phyloP scores from a whole-genome alignment of 1,140 invertebrate species.

The Drosophila arawakana region DNA sequence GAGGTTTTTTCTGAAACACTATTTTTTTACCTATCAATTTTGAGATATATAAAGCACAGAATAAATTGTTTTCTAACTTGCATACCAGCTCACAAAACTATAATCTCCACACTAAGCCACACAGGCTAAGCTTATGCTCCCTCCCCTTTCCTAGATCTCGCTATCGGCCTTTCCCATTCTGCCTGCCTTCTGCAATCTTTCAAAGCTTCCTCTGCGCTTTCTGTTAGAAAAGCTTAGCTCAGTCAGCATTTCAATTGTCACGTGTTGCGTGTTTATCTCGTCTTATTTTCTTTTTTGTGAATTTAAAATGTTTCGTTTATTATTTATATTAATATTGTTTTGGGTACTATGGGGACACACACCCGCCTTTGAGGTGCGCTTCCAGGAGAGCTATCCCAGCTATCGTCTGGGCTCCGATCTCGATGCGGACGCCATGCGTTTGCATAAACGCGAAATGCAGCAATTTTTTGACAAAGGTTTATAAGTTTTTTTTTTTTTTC shows the following conservation, averaged over 20 bases:
- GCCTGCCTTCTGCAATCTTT: too few species aligned
- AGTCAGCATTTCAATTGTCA: background rate
- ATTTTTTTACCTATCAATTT: too few species aligned
- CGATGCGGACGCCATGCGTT: constrained; percentile 36
- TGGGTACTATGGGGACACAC: background rate
- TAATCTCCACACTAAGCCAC: too few species aligned
- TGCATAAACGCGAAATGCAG: constrained; percentile 62
- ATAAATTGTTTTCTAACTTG: too few species aligned
- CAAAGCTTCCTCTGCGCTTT: constrained; percentile 30
- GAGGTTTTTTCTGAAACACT: too few species aligned
- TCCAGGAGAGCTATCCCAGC: constrained; percentile 56
- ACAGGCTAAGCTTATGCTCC: too few species aligned
- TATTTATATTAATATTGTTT: constrained; percentile 51
- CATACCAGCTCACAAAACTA: too few species aligned
- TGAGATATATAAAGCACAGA: too few species aligned
- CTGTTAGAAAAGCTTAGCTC: constrained; percentile 32
- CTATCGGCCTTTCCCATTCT: background rate
- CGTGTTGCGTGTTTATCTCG: constrained; percentile 47
- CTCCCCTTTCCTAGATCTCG: too few species aligned
- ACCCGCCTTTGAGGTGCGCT: constrained; percentile 51
- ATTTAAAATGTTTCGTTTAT: constrained; percentile 49
- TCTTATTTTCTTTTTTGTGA: background rate
- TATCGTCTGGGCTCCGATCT: constrained; percentile 44
- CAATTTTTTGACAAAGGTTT: constrained; percentile 80
- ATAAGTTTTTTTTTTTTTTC: background rate